Evolutionary conservation across 2,797 vertebrate species (phyloP).

Genomic region (Tokudaia tokunoshimensis): DNA sequence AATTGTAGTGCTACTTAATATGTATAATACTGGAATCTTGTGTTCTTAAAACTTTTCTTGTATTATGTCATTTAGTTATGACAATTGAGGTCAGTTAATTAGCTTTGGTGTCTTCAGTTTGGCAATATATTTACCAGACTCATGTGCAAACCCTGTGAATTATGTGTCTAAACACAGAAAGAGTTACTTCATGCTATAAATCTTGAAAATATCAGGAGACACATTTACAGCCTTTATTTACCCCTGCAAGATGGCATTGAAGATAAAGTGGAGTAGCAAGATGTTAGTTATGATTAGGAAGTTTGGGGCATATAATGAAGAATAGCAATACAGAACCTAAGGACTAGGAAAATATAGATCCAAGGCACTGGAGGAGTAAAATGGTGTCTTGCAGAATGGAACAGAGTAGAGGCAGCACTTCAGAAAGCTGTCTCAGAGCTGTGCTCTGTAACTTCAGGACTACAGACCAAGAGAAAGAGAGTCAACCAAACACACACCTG

Average conservation of each 20-base stretch:
- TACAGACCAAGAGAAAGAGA: not conserved
- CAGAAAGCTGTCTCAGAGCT: not conserved
- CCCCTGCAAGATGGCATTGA: not conserved
- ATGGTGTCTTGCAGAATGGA: not conserved
- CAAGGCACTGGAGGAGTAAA: too few relatives aligned
- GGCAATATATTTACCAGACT: not conserved
- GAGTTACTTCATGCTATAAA: not conserved
- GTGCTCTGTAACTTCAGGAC: not conserved
- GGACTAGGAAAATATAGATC: not conserved
- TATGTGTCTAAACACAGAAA: conserved; percentile 10
- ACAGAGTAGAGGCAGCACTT: not conserved
- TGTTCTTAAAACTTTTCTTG: not conserved
- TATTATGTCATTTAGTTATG: not conserved
- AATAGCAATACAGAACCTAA: not conserved
- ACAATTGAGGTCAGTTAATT: conserved; percentile 14
- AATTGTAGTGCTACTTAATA: not conserved
- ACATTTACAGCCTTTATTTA: not conserved
- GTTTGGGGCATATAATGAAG: not conserved
- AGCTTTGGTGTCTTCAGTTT: not conserved
- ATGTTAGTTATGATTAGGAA: not conserved
- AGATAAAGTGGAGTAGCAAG: not conserved
- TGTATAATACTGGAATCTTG: not conserved
- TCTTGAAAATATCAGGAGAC: not conserved
- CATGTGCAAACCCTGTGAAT: not conserved
- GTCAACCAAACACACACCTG: not conserved